Percentiles rank a stretch among this genome's conserved stretches.
Conservation (phyloP, 2,113 vertebrate species). For the Hassar affinis region DNA sequence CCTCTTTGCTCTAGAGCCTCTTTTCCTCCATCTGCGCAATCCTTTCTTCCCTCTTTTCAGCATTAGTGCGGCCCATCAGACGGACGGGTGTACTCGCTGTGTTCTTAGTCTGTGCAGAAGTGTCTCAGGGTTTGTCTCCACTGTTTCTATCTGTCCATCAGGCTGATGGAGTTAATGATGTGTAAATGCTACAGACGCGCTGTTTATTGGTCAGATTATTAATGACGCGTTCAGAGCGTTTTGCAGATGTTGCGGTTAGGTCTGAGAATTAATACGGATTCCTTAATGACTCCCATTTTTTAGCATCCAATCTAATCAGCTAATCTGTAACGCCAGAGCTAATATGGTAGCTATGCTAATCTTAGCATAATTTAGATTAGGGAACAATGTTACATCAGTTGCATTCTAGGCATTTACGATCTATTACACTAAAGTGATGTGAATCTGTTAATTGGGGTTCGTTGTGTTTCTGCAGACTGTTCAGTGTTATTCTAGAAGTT, state of each 20-base stretch:
- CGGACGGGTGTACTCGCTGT: neutral
- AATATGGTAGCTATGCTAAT: neutral
- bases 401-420: neutral
- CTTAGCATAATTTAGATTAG: neutral
- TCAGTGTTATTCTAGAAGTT: conserved; percentile 98
- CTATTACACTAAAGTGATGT: neutral
- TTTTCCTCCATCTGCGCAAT: no score
- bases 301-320: no score
- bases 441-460: neutral
- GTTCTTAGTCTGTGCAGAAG: neutral
- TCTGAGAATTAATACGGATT: neutral
- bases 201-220: neutral
- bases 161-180: neutral
- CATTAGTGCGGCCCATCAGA: neutral
- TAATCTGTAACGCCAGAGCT: neutral
- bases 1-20: neutral
- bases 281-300: neutral
- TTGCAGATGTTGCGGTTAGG: neutral
- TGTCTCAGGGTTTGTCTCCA: neutral
- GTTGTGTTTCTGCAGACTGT: conserved; percentile 78
- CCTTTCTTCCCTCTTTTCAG: neutral
- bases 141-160: neutral
- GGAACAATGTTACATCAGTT: neutral
- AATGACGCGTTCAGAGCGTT: neutral
- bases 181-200: neutral